These are phyloP conservation scores for Anadara kagoshimensis DNA, from an alignment of 1,140 invertebrate genomes.

Conservation along the genomic window DNA sequence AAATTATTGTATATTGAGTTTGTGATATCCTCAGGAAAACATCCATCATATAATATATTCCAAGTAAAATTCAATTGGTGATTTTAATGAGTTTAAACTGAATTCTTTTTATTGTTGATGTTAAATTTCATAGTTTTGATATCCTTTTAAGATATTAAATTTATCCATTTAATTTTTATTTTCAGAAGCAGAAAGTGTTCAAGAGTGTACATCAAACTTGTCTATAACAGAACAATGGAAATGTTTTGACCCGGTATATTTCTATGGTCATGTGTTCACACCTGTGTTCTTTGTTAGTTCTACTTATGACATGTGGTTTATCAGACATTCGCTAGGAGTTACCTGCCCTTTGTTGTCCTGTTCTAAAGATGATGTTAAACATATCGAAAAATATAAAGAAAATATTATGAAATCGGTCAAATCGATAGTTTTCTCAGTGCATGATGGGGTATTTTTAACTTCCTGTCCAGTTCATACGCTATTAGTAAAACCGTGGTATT, in stretches of 20 bases:
- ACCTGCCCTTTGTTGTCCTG: conserved; percentile 40
- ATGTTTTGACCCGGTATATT: conserved; percentile 50
- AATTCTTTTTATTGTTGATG: neutral
- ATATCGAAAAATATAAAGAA: conserved; percentile 28
- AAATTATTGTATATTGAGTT: neutral
- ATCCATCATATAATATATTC: no score
- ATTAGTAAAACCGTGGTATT: conserved; percentile 37
- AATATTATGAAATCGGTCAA: conserved; percentile 15
- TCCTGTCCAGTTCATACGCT: conserved; percentile 52
- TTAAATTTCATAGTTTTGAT: neutral
- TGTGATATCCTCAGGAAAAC: no score
- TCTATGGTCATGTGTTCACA: conserved; percentile 52
- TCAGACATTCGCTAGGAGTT: conserved; percentile 37
- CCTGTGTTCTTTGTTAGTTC: conserved; percentile 56
- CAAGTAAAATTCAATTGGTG: neutral
- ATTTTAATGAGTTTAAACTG: neutral
- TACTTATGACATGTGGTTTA: conserved; percentile 54
- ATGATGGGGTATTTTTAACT: conserved; percentile 54
- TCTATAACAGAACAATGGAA: conserved; percentile 38
- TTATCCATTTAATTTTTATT: conserved; percentile 13
- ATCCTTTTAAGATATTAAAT: neutral
- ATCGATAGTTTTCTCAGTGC: conserved; percentile 38
- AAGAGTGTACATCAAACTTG: conserved; percentile 47
- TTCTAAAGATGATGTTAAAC: conserved; percentile 24
- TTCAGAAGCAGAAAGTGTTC: conserved; percentile 48